A percentile compares a stretch with the other conserved stretches of the same genome.
Conservation (phyloP, 2,797 vertebrate genomes). For the Linurgus olivaceus region DNA sequence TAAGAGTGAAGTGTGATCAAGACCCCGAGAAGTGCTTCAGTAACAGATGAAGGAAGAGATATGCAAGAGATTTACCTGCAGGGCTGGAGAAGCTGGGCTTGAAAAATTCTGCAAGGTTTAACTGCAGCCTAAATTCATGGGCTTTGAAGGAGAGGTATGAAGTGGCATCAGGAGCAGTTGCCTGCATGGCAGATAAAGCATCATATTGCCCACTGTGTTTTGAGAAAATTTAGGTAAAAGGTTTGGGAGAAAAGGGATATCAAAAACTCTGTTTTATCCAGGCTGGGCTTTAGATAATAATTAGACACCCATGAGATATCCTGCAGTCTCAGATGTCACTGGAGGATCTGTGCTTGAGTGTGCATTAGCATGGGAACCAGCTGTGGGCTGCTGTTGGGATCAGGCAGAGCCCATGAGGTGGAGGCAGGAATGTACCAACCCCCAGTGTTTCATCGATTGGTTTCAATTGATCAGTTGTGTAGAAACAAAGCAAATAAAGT, state of each 20-base stretch:
- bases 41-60: neutral
- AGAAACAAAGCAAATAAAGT: neutral
- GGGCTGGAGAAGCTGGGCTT: neutral
- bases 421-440: neutral
- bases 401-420: accelerated
- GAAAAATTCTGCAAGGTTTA: neutral
- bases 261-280: neutral
- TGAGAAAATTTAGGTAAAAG: neutral
- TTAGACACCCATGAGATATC: neutral
- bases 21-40: neutral
- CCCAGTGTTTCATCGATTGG: neutral
- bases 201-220: accelerated
- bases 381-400: neutral
- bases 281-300: neutral
- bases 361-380: neutral
- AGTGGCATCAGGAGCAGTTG: neutral
- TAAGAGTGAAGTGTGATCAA: neutral
- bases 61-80: neutral
- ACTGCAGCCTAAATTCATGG: neutral
- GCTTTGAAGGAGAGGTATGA: neutral
- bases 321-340: neutral
- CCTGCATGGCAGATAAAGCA: neutral
- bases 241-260: neutral
- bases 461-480: conserved; percentile 6
- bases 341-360: accelerated